Percentiles rank a stretch among this genome's conserved stretches.
Conservation (phyloP, 2,888 invertebrate genomes). For the Neoitamus cyanurus region DNA sequence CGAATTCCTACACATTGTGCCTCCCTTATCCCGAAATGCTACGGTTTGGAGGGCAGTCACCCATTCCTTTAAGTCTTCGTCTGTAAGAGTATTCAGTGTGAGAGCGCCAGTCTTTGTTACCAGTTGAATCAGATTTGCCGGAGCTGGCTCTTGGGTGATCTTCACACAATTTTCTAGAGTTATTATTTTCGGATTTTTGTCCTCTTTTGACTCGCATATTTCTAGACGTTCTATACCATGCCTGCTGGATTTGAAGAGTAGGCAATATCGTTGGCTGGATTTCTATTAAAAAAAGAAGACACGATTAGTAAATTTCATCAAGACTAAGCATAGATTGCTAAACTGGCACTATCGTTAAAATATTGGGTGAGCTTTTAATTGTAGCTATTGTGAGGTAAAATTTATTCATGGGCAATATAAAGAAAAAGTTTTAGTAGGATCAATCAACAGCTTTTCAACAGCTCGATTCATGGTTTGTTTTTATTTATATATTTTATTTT, state of each 20-base stretch:
- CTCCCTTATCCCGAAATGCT: constrained; percentile 78
- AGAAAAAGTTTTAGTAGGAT: no score
- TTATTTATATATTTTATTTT: no score
- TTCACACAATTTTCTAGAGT: constrained; percentile 90
- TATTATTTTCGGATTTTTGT: constrained; percentile 79
- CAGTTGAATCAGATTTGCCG: constrained; percentile 72
- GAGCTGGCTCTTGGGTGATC: constrained; percentile 76
- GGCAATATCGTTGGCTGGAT: constrained; percentile 74
- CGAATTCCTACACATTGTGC: constrained; percentile 62
- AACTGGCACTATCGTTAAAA: no score
- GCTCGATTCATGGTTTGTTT: no score
- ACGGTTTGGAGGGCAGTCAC: constrained; percentile 82
- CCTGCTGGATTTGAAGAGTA: constrained; percentile 83
- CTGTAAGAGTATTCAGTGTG: constrained; percentile 71
- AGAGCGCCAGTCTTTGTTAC: constrained; percentile 80
- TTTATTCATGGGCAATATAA: no score
- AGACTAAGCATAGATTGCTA: no score
- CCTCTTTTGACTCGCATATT: constrained; percentile 85
- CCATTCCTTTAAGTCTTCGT: constrained; percentile 81
- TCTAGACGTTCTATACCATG: constrained; percentile 87
- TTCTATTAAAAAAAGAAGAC: constrained; percentile 70
- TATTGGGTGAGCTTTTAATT: no score
- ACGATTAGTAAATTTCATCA: neutral
- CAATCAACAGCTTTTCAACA: no score
- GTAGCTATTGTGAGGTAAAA: no score